These are phyloP conservation scores for Bubo blakistoni DNA, from an alignment of 2,113 vertebrate species.

Conservation along the genomic window DNA sequence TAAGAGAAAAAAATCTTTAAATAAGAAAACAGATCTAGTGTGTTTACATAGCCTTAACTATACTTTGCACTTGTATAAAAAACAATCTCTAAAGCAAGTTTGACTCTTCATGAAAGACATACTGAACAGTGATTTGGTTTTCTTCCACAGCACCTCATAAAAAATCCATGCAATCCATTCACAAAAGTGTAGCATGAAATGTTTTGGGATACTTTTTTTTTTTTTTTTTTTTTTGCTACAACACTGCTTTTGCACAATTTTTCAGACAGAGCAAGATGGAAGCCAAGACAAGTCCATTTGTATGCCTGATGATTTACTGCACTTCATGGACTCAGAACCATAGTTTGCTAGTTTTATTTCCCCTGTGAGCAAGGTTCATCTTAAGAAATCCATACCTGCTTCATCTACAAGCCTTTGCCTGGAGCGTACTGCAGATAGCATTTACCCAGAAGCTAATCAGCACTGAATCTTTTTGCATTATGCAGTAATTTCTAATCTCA, in stretches of 20 bases:
- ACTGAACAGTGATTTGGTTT: not conserved
- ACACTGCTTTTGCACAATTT: not conserved
- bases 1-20: not conserved
- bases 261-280: not conserved
- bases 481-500: not conserved
- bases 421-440: not conserved
- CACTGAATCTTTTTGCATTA: not conserved
- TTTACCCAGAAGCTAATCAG: not conserved
- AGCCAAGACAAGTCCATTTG: not conserved
- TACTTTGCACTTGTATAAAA: not conserved
- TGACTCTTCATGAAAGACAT: not conserved
- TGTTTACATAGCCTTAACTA: not conserved
- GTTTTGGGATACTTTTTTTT: not conserved
- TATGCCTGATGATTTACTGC: not conserved
- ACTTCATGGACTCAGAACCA: not conserved
- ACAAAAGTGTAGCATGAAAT: not conserved
- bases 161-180: not conserved
- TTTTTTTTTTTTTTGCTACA: not conserved
- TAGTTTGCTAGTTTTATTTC: not conserved
- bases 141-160: not conserved
- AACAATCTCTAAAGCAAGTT: not conserved
- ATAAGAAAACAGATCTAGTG: not conserved
- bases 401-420: not conserved
- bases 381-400: not conserved
- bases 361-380: not conserved